phyloP scores from a whole-genome alignment of 2,888 invertebrate species.

The Lasioglossum leucozonium region DNA sequence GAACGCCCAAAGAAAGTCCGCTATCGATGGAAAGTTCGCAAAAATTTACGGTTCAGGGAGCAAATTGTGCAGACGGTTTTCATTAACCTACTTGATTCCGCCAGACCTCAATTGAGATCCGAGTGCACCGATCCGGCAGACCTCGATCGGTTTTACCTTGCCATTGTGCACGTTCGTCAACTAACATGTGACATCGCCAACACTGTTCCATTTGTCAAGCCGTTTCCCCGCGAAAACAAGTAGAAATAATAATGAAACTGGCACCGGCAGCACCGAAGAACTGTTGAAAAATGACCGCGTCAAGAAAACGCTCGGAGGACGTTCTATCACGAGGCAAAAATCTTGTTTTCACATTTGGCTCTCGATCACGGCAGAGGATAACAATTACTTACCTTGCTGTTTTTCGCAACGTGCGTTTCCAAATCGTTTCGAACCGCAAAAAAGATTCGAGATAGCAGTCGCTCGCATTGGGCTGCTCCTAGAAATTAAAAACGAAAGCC shows the following conservation, averaged over 20 bases:
- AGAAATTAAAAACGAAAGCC: neutral
- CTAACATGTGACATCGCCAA: slow-evolving; percentile 16
- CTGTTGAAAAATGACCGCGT: neutral
- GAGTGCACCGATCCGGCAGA: slow-evolving; percentile 35
- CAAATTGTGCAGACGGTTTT: slow-evolving; percentile 37
- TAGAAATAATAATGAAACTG: neutral
- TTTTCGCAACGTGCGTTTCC: slow-evolving; percentile 32
- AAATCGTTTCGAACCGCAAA: slow-evolving; percentile 27
- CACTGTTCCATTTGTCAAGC: neutral
- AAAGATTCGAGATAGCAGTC: slow-evolving; percentile 28
- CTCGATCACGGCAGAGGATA: slow-evolving; percentile 36
- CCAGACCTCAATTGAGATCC: slow-evolving; percentile 31
- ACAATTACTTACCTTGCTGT: slow-evolving; percentile 47
- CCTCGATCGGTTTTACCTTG: slow-evolving; percentile 47
- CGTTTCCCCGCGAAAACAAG: too few species aligned
- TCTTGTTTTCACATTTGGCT: slow-evolving; percentile 19
- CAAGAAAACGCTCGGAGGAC: neutral
- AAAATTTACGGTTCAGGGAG: slow-evolving; percentile 48
- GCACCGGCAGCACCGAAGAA: neutral
- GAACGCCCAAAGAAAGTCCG: slow-evolving; percentile 18
- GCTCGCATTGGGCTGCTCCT: neutral
- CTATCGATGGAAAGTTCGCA: slow-evolving; percentile 41
- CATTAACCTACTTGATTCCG: slow-evolving; percentile 53
- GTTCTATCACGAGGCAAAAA: slow-evolving; percentile 15
- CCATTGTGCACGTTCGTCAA: neutral